These are phyloP conservation scores for Ariolimax columbianus DNA, from an alignment of 2,888 invertebrate genomes.

Conservation along the genomic window DNA sequence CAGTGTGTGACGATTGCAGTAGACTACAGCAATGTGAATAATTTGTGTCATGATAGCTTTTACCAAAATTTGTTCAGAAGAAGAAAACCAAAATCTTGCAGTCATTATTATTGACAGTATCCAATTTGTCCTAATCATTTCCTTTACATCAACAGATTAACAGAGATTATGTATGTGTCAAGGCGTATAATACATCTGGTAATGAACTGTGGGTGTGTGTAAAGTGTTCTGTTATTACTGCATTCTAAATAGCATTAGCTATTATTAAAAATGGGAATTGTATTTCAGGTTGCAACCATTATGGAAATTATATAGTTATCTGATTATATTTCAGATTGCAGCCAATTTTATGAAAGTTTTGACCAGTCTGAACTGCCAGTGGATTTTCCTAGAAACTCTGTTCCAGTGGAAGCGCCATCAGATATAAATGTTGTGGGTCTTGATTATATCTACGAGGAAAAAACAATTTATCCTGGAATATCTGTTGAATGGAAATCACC, in stretches of 20 bases:
- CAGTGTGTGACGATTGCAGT: too few relatives aligned
- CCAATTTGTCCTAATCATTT: not conserved
- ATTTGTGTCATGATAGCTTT: too few relatives aligned
- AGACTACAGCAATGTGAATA: too few relatives aligned
- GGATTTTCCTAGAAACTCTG: not conserved
- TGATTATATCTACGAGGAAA: not conserved
- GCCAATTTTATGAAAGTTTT: not conserved
- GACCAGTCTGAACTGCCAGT: not conserved
- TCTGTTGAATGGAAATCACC: not conserved
- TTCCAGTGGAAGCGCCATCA: not conserved
- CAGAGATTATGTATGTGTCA: not conserved
- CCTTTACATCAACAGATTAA: not conserved
- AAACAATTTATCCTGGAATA: not conserved
- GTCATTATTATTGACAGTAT: not conserved
- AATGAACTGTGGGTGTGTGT: not conserved
- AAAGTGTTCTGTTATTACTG: too few relatives aligned
- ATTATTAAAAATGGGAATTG: too few relatives aligned
- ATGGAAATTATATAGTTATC: too few relatives aligned
- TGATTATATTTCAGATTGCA: not conserved
- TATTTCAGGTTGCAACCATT: too few relatives aligned
- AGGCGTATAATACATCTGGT: not conserved
- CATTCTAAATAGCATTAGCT: too few relatives aligned
- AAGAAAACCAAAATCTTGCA: too few relatives aligned
- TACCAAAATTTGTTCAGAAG: too few relatives aligned
- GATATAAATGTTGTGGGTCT: not conserved